Evolutionary conservation across 2,797 vertebrate species (phyloP), one percentile per base, ranked within the genome.

Genomic region (Alca torda): DNA sequence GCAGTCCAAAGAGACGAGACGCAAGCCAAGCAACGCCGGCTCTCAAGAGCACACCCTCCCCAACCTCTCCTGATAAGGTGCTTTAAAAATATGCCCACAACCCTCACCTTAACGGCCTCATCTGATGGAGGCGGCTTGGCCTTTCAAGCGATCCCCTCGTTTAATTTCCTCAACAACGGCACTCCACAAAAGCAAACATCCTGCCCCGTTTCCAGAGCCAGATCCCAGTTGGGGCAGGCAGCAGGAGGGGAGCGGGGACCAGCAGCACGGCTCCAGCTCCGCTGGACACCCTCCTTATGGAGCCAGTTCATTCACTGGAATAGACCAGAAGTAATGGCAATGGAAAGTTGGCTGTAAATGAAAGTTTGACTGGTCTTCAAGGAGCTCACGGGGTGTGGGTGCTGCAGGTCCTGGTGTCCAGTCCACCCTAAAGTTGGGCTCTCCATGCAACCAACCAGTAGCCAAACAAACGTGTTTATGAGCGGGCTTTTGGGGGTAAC

Each of bases 161-260:
- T 92, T 35, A 6, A 86, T 84, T 95, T 92, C 96, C 91, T 95
- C 94, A 93, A 95, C 84, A 60, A 93, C 67, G 15, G 68, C 86
- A 87, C 93, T 96, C 90, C 88, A 96, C 81, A 90, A 95, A 96
- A 93, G 92, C 96, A 95, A 97, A 95, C 95, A 95, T 95, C 90
- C 95, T 89, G 95, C 67, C 86, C 57, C 2, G 1, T 31, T 74
- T 64, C 51, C 89, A 94, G 90, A 82, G 91, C 81, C n/a, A 64
- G 81, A 45, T 73, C 63, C 70, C 54, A 20, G 57, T 5, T 2
- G 50, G 6, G 5, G 48, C 41, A 50, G 69, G 70, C 75, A 57
- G 91, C 64, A 82, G 30, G 4, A 45, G 43, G 17, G 48, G 43
- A 73, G 39, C 3, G 0, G 26, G 35, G 75, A 78, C 0, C 0